Base-by-base conservation (phyloP, 2,888 invertebrate genomes). In the Osedax frankpressi region DNA sequence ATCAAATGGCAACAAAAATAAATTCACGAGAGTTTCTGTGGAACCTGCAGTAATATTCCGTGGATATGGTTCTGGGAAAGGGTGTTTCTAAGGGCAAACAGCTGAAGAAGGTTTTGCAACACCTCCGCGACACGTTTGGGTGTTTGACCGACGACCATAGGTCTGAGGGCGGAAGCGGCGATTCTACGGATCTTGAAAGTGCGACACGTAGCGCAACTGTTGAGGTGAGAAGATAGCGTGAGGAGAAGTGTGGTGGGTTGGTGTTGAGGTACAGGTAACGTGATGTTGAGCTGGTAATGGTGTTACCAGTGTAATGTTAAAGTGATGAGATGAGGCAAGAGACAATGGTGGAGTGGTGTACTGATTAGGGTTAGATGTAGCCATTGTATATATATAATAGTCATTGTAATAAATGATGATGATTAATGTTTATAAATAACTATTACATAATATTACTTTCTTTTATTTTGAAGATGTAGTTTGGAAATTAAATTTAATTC, bases 161-260 rank as follows among this genome's bases (percentile, higher is more conserved):
- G 87, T 26, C 88, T 87, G 29, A 89, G 84, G 1, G 91, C 91
- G 80, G 87, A 87, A 0, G 91, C 91, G 0, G 91, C 90, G 77
- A 92, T 86, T 79, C 88, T 87, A 59, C 93, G 86, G 0, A 90
- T 90, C 83, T 89, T 88, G 80, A 89, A 87, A 76, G 89, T 88
- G 14, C 88, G 86, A 83, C 90, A 89, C 67, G 85, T 83, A 1
- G 89, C 88, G 81, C 91, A 91, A 28, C 86, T 77, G 69, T 1
- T 30, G 0, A 19, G 44, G 44, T 6, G 44, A 6, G 44, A 11
- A 19, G 44, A 11, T 44, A 44, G 44, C 11, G 11, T 44, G 44
- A 19, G 6, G 19, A 44, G 19, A 44, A 44, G 44, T 6, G 44
- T 6, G 44, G 11, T 6, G 6, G 44, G 44, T 44, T 44, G 19